phyloP scores from a whole-genome alignment of 2,113 vertebrate genomes.

The Atrichornis clamosus region DNA sequence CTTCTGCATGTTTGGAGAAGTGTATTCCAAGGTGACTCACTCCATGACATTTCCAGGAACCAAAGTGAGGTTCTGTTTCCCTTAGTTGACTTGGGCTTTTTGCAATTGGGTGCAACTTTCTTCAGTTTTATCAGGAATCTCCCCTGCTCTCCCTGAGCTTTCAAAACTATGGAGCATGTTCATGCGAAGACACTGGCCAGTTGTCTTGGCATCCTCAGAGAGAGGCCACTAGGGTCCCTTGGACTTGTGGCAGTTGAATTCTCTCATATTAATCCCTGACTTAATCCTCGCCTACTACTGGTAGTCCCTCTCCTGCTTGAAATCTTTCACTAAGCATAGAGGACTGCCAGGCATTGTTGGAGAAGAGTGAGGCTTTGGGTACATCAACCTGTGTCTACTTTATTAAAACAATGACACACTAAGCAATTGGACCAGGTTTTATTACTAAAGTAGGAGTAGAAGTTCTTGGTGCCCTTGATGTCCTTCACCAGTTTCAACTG shows the following conservation, averaged over 20 bases:
- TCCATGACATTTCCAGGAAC: not conserved
- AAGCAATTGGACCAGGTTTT: not conserved
- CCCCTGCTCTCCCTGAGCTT: not conserved
- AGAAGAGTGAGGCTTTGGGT: not conserved
- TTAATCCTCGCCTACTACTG: not conserved
- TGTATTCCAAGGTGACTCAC: not conserved
- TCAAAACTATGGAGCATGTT: not conserved
- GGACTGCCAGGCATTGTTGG: not conserved
- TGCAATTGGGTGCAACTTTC: not conserved
- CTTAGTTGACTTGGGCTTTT: not conserved
- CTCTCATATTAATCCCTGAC: not conserved
- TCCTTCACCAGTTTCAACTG: not conserved
- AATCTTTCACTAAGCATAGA: not conserved
- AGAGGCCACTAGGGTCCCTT: not conserved
- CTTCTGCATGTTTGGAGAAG: not conserved
- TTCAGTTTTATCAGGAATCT: not conserved
- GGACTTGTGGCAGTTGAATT: not conserved
- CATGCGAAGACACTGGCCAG: not conserved
- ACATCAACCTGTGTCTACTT: not conserved
- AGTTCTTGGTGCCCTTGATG: not conserved
- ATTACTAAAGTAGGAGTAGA: not conserved
- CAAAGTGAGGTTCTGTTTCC: not conserved
- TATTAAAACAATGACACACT: not conserved
- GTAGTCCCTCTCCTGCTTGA: not conserved
- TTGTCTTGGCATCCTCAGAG: not conserved